A percentile compares a stretch with the other conserved stretches of the same genome.
These are phyloP conservation scores for Drosophila carrolli DNA, from an alignment of 1,140 invertebrate species.

Conservation along the genomic window DNA sequence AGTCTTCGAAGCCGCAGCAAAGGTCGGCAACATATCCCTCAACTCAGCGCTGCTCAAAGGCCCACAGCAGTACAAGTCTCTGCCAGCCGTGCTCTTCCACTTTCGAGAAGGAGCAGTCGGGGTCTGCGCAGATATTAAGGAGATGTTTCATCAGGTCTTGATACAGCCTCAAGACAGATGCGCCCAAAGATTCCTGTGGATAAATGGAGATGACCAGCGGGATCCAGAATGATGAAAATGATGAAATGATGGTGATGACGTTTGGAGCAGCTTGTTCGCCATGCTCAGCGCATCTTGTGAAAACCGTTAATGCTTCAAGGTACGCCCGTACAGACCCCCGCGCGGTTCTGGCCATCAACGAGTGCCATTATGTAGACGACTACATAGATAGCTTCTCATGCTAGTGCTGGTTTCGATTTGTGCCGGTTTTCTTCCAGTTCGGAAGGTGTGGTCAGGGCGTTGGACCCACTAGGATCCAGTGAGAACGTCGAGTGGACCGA, in stretches of 20 bases:
- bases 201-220: too few species aligned
- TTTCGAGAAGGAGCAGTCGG: too few species aligned
- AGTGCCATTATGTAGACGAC: neutral
- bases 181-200: too few species aligned
- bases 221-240: too few species aligned
- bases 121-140: too few species aligned
- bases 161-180: too few species aligned
- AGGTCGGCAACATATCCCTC: too few species aligned
- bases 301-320: neutral
- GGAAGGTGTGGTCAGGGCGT: neutral
- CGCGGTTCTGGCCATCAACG: neutral
- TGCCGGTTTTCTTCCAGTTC: neutral
- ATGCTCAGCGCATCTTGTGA: neutral
- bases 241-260: neutral
- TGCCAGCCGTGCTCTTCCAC: too few species aligned
- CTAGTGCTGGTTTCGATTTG: neutral
- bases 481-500: neutral
- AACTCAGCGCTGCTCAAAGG: too few species aligned
- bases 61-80: too few species aligned
- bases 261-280: neutral
- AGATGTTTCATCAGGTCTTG: too few species aligned
- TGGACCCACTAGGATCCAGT: neutral
- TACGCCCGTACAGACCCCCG: neutral
- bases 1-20: too few species aligned
- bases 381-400: neutral